phyloP scores from a whole-genome alignment of 2,888 invertebrate species.

The Amphipoea lucens region DNA sequence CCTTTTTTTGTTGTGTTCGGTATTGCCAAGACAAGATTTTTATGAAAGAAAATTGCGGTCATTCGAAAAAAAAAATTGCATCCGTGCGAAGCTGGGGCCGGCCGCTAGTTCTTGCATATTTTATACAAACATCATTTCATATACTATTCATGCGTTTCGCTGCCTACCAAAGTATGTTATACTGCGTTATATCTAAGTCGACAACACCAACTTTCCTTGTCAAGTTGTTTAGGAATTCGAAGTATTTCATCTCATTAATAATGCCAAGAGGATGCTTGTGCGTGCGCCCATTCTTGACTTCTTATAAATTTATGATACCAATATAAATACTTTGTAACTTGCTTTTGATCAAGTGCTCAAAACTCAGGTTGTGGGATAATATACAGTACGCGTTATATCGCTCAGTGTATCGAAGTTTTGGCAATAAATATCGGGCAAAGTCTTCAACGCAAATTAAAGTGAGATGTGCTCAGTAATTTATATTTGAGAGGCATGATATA shows the following conservation, averaged over 20 bases:
- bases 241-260: slow-evolving; percentile 81
- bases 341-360: slow-evolving; percentile 75
- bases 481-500: slow-evolving; percentile 40
- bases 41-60: no score
- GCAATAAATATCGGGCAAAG: slow-evolving; percentile 56
- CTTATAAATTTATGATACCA: slow-evolving; percentile 87
- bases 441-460: slow-evolving; percentile 62
- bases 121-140: not conserved
- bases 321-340: slow-evolving; percentile 85
- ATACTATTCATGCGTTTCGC: not conserved
- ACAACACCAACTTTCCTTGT: slow-evolving; percentile 73
- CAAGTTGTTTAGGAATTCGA: slow-evolving; percentile 79
- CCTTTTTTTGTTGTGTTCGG: no score
- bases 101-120: not conserved
- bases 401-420: slow-evolving; percentile 58
- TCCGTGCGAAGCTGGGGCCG: no score
- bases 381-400: slow-evolving; percentile 62
- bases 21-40: no score
- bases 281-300: slow-evolving; percentile 80
- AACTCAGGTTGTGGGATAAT: slow-evolving; percentile 64
- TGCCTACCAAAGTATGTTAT: slow-evolving; percentile 2
- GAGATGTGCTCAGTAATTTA: slow-evolving; percentile 52
- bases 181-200: slow-evolving; percentile 31
- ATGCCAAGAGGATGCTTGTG: slow-evolving; percentile 76
- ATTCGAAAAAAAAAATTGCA: no score